phyloP scores from a whole-genome alignment of 2,888 invertebrate genomes.

The Clistopyga incitator region DNA sequence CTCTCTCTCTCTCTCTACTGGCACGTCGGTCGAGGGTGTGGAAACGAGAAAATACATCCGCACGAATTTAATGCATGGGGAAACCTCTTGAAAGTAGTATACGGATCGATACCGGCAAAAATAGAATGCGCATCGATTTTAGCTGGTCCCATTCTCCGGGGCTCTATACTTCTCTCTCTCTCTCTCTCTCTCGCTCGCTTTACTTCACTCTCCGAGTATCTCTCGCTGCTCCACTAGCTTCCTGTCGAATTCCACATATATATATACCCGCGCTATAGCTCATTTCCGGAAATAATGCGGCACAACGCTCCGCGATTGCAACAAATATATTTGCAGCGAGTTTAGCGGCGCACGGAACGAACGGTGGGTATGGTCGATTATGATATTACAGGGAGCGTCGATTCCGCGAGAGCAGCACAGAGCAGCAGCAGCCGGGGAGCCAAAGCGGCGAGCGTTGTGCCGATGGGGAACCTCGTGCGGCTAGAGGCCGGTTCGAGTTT shows the following conservation, averaged over 20 bases:
- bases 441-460: slow-evolving; percentile 40
- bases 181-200: neutral
- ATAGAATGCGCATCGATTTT: slow-evolving; percentile 65
- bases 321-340: neutral
- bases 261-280: slow-evolving; percentile 26
- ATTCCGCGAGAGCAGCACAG: slow-evolving; percentile 13
- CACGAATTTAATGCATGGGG: slow-evolving; percentile 14
- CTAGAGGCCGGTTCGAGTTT: slow-evolving; percentile 41
- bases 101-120: slow-evolving; percentile 51
- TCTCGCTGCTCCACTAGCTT: slow-evolving; percentile 30
- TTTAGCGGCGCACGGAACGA: too few relatives aligned
- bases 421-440: slow-evolving; percentile 18
- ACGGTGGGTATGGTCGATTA: slow-evolving; percentile 5
- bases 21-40: neutral
- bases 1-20: neutral
- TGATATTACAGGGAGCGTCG: slow-evolving; percentile 19
- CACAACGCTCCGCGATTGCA: slow-evolving; percentile 46
- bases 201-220: slow-evolving; percentile 19
- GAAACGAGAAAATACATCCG: slow-evolving; percentile 7
- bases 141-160: slow-evolving; percentile 39
- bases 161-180: slow-evolving; percentile 18
- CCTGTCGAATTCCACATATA: slow-evolving; percentile 25
- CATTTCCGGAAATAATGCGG: slow-evolving; percentile 47
- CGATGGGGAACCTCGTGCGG: slow-evolving; percentile 56
- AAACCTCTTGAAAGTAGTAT: slow-evolving; percentile 13